Evolutionary conservation across 2,113 vertebrate genomes (phyloP), one percentile per base, ranked within the genome.

Genomic region (Aspiorhynchus laticeps): DNA sequence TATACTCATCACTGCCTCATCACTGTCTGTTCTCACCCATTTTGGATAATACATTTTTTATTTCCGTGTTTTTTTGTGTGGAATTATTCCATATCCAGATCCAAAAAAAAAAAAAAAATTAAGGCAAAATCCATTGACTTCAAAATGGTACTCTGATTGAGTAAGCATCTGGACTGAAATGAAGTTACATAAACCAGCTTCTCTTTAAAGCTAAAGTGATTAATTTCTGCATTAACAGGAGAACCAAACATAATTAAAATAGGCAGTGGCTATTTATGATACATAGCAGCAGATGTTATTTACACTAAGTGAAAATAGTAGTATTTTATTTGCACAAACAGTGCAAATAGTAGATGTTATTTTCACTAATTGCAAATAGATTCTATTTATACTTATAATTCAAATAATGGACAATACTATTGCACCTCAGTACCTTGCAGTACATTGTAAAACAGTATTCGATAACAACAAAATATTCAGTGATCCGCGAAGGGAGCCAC

Each of bases 1-100:
- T 28, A 71, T 69, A 84, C 41, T 80, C 56, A n/a, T 85, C 38
- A 59, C 80, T 69, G 36, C 26, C 15, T 38, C 36, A 5, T 38
- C 36, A 6, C 5, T 56, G 8, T 36, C 26, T 65, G 14, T 7
- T 73, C 26, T 36, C 41, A 71, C 69, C n/a, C 31, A 73, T 80
- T 79, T 41, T 41, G 11, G n/a, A 15, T 26, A 26, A 8, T 31
- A 26, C 76, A 48, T 59, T 43, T 46, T n/a, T 77, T 73, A 69
- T 19, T 21, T 4, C 15, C 2, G 1, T 15, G 33, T 73, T 53
- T 80, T 38, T 67, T 21, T 38, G 4, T 69, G 21, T n/a, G 2
- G 2, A 26, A 33, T 36, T 7, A 69, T 19, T 69, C 15, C 67
- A 69, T 36, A 21, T 69, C 15, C 7, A 71, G 19, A 56, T 51